Conservation (phyloP, 2,888 invertebrate species). For the Dusona sp. region DNA sequence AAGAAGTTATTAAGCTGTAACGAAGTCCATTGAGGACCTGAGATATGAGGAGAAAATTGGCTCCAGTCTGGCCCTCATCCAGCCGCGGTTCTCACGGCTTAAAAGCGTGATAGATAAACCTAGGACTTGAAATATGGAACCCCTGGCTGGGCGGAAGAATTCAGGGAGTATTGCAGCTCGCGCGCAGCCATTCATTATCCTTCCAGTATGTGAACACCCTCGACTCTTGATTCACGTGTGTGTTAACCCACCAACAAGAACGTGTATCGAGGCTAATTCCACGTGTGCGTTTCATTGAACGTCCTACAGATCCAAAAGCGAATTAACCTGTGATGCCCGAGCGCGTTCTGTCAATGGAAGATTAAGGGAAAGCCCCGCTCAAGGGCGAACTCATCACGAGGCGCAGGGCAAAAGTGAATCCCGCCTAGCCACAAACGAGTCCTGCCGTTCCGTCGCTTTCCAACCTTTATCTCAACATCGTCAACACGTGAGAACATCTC, state of each 20-base stretch:
- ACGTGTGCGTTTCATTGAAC: slow-evolving; percentile 37
- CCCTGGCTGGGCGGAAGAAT: slow-evolving; percentile 46
- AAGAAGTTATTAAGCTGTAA: slow-evolving; percentile 22
- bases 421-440: slow-evolving; percentile 6
- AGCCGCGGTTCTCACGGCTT: slow-evolving; percentile 42
- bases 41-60: slow-evolving; percentile 17
- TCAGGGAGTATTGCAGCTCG: slow-evolving; percentile 53
- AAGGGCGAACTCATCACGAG: slow-evolving; percentile 57
- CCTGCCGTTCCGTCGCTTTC: slow-evolving; percentile 2
- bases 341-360: slow-evolving; percentile 78
- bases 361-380: slow-evolving; percentile 68
- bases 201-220: slow-evolving; percentile 49
- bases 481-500: slow-evolving; percentile 56
- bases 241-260: not conserved
- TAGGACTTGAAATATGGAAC: slow-evolving; percentile 6
- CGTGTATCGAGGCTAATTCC: slow-evolving; percentile 25
- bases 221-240: not conserved
- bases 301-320: slow-evolving; percentile 68
- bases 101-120: not conserved
- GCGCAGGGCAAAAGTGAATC: not conserved
- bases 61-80: slow-evolving; percentile 19
- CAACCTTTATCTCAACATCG: not conserved
- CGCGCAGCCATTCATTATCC: slow-evolving; percentile 75
- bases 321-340: slow-evolving; percentile 78
- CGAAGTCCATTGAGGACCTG: slow-evolving; percentile 27